Base-by-base conservation (phyloP, 37 sponge, comb jelly and placozoan species). In the Aplysina aerophoba region DNA sequence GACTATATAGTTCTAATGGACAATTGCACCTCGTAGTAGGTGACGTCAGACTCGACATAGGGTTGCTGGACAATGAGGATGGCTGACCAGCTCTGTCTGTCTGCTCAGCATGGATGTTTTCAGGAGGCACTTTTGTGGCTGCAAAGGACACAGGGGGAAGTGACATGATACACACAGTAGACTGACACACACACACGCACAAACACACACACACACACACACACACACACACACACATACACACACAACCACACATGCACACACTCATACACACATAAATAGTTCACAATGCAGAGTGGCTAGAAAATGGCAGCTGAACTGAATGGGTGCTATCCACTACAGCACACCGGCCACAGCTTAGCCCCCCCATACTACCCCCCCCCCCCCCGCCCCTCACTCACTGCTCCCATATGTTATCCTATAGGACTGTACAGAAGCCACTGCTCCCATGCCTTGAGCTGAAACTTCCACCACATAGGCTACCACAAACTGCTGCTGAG, bases 361-460 rank as follows among this genome's bases (percentile, higher is more conserved):
- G n/a, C n/a, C n/a, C n/a, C n/a, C n/a, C n/a, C n/a, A n/a, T n/a
- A n/a, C n/a, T n/a, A n/a, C n/a, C n/a, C n/a, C n/a, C n/a, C n/a
- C n/a, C n/a, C 6, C 3, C 8, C 8, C 6, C 8, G 8, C 8
- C 50, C 50, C 8, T 8, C 50, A 44, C 50, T 75, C 78, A 75
- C 78, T 36, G 17, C 2, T 36, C 41, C 78, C 78, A 75, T 39
- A 75, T 40, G 78, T 75, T 53, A 53, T 36, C 25, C 78, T 54
- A 3, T 39, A 31, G 17, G 78, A 17, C 20, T 31, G 54, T 25
- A 41, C 38, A 24, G 22, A 6, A 36, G 71, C 34, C 34, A 21
- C n/a, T 2, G 78, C 78, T 41, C 78, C 78, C 53, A 5, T 24
- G 2, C 78, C 78, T 40, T 75, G 50, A 12, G 78, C 38, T 15